phyloP scores from a whole-genome alignment of 1,140 invertebrate species.

The Drosophila tropicalis region DNA sequence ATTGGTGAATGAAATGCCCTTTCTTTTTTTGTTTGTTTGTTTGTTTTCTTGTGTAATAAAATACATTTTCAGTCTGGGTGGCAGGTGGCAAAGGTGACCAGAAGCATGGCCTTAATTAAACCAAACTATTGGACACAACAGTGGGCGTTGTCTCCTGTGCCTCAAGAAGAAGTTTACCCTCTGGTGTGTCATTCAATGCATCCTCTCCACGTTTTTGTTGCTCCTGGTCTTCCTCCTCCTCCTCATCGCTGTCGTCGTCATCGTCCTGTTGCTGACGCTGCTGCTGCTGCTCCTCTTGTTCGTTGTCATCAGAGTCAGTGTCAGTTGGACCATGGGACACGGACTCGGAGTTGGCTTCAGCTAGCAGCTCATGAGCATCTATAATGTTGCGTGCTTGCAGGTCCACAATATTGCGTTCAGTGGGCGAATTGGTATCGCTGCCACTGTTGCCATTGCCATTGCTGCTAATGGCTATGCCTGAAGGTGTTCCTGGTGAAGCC shows the following conservation, averaged over 20 bases:
- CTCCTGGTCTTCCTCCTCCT: slow-evolving; percentile 12
- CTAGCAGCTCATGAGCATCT: slow-evolving; percentile 36
- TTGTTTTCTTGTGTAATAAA: too few relatives aligned
- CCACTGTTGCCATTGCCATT: too few relatives aligned
- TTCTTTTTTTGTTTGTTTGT: not conserved
- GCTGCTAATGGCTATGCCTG: slow-evolving; percentile 27
- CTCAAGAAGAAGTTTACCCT: slow-evolving; percentile 23
- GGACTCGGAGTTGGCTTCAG: slow-evolving; percentile 15
- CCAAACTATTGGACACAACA: slow-evolving; percentile 55
- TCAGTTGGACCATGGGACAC: slow-evolving; percentile 24
- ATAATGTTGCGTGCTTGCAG: slow-evolving; percentile 61
- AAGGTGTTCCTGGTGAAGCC: slow-evolving; percentile 19
- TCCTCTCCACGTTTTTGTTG: not conserved
- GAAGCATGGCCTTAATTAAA: slow-evolving; percentile 41
- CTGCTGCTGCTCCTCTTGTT: slow-evolving; percentile 9
- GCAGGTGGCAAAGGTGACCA: not conserved
- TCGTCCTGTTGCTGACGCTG: slow-evolving; percentile 5
- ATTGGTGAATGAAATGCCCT: not conserved
- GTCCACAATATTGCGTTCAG: slow-evolving; percentile 11
- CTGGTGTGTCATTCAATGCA: not conserved
- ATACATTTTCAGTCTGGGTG: not conserved
- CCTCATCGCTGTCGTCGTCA: not conserved
- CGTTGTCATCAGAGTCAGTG: slow-evolving; percentile 26
- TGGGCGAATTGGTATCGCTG: not conserved
- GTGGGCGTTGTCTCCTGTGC: slow-evolving; percentile 46